phyloP scores from a whole-genome alignment of 2,113 vertebrate genomes.

The Alosa alosa region DNA sequence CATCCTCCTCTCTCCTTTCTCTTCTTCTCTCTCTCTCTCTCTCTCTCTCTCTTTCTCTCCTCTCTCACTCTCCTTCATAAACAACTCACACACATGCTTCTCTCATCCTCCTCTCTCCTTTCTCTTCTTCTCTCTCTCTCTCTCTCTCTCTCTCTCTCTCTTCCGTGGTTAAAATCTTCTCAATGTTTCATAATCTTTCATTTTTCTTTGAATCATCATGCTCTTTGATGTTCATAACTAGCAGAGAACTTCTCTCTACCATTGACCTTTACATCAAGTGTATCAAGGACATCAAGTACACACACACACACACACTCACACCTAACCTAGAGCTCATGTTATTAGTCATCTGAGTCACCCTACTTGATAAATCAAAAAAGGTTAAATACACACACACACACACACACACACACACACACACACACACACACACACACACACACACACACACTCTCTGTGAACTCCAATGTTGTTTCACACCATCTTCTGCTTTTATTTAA shows the following conservation, averaged over 20 bases:
- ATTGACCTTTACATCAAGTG: neutral
- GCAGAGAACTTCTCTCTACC: neutral
- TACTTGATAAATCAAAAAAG: neutral
- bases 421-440: neutral
- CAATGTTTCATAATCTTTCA: neutral
- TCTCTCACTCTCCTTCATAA: conserved; percentile 24
- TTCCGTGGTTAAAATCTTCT: neutral
- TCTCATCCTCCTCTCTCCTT: neutral
- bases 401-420: neutral
- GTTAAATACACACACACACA: neutral
- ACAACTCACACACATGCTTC: conserved; percentile 22
- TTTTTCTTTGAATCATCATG: neutral
- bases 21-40: too few species aligned
- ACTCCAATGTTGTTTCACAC: neutral
- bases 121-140: too few species aligned
- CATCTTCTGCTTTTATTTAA: neutral
- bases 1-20: neutral
- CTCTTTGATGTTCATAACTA: neutral
- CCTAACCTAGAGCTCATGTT: neutral
- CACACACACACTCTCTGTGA: neutral
- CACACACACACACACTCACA: conserved; percentile 29
- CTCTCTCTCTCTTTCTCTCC: conserved; percentile 13
- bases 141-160: neutral
- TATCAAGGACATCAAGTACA: neutral
- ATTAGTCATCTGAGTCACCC: neutral